Evolutionary conservation across 2,113 vertebrate species (phyloP).

Genomic region (Anser brachyrhynchus): DNA sequence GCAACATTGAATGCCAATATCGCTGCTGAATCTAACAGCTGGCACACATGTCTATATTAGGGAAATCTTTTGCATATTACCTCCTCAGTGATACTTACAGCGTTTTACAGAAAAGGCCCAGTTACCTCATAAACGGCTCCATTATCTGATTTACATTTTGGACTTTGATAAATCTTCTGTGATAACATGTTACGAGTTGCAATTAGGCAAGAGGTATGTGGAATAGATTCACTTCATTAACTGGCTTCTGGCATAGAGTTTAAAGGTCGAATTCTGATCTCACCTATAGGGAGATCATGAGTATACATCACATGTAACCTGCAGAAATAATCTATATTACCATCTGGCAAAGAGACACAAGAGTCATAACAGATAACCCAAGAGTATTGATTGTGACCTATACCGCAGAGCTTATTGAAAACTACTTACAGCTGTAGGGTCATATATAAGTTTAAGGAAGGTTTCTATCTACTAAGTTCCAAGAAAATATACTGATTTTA

Average conservation of each 20-base stretch:
- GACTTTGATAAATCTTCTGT: background rate
- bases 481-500: background rate
- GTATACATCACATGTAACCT: background rate
- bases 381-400: background rate
- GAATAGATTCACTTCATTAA: background rate
- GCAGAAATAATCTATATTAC: background rate
- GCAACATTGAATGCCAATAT: background rate
- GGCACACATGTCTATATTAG: background rate
- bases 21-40: background rate
- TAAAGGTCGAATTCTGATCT: background rate
- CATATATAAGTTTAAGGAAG: background rate
- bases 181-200: background rate
- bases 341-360: background rate
- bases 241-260: background rate
- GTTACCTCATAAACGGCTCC: background rate
- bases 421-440: background rate
- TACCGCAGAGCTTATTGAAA: background rate
- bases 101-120: background rate
- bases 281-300: background rate
- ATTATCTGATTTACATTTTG: background rate
- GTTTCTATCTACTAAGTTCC: background rate
- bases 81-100: background rate
- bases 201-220: background rate
- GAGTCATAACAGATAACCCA: background rate
- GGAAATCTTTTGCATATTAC: background rate